Conservation (phyloP, 2,113 vertebrate species). For the Myotis yumanensis region DNA sequence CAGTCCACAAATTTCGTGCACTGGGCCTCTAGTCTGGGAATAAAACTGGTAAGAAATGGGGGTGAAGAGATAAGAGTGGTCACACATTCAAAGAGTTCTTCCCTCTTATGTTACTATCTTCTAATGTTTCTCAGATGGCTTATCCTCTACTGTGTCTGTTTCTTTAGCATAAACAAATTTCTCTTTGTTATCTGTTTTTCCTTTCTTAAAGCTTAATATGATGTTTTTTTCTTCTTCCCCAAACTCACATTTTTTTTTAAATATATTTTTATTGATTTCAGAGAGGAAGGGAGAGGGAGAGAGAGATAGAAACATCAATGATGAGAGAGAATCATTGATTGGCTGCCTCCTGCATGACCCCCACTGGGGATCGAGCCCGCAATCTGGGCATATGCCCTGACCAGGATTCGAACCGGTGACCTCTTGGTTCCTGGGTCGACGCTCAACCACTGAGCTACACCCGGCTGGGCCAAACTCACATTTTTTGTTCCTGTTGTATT, state of each 20-base stretch:
- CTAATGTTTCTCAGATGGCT: not conserved
- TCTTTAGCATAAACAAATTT: not conserved
- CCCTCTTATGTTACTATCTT: not conserved
- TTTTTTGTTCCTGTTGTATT: not conserved
- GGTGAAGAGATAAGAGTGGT: not conserved
- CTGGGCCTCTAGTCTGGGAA: not conserved
- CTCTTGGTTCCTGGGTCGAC: too few relatives aligned
- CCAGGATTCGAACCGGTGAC: too few relatives aligned
- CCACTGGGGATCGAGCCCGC: too few relatives aligned
- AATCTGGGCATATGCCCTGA: too few relatives aligned
- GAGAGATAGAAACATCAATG: too few relatives aligned
- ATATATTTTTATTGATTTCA: too few relatives aligned
- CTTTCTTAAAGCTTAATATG: not conserved
- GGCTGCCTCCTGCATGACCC: too few relatives aligned
- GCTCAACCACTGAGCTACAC: too few relatives aligned
- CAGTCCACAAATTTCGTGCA: too few relatives aligned
- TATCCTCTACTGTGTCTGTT: not conserved
- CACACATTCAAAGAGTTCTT: not conserved
- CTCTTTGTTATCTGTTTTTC: not conserved
- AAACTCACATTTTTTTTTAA: constrained; percentile 36
- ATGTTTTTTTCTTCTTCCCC: not conserved
- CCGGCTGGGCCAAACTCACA: not conserved
- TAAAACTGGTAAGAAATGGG: not conserved
- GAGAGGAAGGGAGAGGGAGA: too few relatives aligned
- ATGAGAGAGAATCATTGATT: too few relatives aligned